Base-by-base conservation (phyloP, 2,888 invertebrate genomes). In the Heliconius aoede region DNA sequence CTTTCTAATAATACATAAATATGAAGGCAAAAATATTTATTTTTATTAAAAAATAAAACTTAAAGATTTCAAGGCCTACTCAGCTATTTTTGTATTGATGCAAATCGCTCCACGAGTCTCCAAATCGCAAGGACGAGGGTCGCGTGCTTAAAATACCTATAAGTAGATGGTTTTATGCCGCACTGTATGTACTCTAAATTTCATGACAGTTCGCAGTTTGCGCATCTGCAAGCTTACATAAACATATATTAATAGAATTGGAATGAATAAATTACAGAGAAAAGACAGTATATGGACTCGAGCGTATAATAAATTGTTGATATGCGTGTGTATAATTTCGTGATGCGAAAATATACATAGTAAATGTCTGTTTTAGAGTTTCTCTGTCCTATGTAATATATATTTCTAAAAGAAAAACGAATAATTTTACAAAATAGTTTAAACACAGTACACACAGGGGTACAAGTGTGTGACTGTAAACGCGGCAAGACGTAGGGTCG, bases 111-210 rank as follows among this genome's bases (percentile, higher is more conserved):
- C 51, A 74, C 72, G 32, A 55, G 68, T 58, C 76, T 78, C 79
- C 30, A 77, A 79, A 81, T 76, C 68, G 68, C 83, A 82, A 83
- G 83, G 83, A 78, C 82, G 64, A 11, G 4, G 75, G 62, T 83
- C 77, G 83, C 83, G 83, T 83, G 83, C 73, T 69, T 79, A n/a
- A 79, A 78, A 81, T 80, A 78, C 79, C 74, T 58, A 40, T 76
- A 51, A 69, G n/a, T 73, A 73, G 79, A 76, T 65, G 76, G 80
- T 80, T 81, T 80, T 76, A 81, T 82, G 80, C 79, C 80, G 81
- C 79, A 79, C 78, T 79, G 13, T 69, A 81, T 72, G 3, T 69
- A 81, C 73, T 74, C 81, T 76, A 72, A 72, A 76, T 82, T 77
- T 76, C 82, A 81, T 80, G 82, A 81, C 79, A 80, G 76, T 81